A percentile compares a stretch with the other conserved stretches of the same genome.
These are phyloP conservation scores for Mungos mungo DNA, from an alignment of 2,113 vertebrate genomes.

Conservation along the genomic window DNA sequence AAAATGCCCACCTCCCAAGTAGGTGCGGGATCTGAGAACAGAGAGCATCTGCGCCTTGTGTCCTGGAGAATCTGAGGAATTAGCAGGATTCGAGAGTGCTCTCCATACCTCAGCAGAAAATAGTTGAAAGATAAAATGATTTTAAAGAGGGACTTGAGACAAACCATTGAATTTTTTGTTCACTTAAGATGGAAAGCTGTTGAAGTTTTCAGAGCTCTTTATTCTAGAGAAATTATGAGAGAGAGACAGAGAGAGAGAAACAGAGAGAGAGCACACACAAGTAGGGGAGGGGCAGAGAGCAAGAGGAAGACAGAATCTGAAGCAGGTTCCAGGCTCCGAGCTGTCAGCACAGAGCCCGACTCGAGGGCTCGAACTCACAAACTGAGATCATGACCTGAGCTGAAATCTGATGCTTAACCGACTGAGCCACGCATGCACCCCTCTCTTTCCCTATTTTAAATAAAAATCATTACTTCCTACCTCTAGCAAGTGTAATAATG, in stretches of 20 bases:
- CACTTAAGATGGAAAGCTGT: background rate
- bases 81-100: background rate
- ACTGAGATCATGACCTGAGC: no score
- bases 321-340: no score
- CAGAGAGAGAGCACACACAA: no score
- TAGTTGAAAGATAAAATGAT: background rate
- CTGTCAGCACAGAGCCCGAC: no score
- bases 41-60: background rate
- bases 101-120: background rate
- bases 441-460: background rate
- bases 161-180: background rate
- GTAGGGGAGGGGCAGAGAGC: no score
- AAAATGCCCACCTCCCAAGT: background rate
- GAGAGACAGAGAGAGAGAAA: background rate
- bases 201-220: background rate
- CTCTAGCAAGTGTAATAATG: background rate
- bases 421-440: no score
- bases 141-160: background rate
- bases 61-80: background rate
- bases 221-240: background rate
- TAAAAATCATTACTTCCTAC: background rate
- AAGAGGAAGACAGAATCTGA: no score
- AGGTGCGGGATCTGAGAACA: background rate
- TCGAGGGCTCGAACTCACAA: no score
- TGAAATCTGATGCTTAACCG: no score